Conservation (phyloP, 1,140 invertebrate genomes). For the Physella acuta region DNA sequence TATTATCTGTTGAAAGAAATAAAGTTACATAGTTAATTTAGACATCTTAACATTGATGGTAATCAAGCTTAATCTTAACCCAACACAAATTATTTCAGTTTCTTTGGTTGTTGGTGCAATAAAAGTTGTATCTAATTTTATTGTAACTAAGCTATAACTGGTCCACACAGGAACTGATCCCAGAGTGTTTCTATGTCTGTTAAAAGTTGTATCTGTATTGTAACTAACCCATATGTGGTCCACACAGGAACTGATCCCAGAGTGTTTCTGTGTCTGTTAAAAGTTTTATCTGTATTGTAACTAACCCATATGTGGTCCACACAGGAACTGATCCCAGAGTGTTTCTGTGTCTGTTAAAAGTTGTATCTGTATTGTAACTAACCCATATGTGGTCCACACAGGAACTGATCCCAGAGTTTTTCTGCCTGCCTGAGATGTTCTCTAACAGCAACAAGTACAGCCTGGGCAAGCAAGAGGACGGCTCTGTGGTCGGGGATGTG, state of each 20-base stretch:
- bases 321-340: slow-evolving; percentile 94
- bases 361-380: background rate
- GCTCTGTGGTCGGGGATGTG: slow-evolving; percentile 78
- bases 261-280: background rate
- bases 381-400: slow-evolving; percentile 56
- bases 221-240: background rate
- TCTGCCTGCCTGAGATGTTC: slow-evolving; percentile 99
- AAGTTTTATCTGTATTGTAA: background rate
- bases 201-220: background rate
- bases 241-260: background rate
- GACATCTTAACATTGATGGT: too few relatives aligned
- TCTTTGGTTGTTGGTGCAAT: background rate
- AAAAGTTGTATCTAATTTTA: background rate
- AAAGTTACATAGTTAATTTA: too few relatives aligned
- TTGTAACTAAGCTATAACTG: background rate
- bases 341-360: background rate
- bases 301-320: background rate
- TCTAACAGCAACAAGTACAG: slow-evolving; percentile 86
- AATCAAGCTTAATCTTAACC: too few relatives aligned
- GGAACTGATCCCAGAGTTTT: slow-evolving; percentile 98
- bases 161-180: background rate
- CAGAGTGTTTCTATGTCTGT: background rate
- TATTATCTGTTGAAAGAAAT: background rate
- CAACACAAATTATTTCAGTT: too few relatives aligned
- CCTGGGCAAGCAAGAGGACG: slow-evolving; percentile 85